Evolutionary conservation across 2,888 invertebrate species (phyloP), one percentile per base, ranked within the genome.

Genomic region (Lochmaea capreae): DNA sequence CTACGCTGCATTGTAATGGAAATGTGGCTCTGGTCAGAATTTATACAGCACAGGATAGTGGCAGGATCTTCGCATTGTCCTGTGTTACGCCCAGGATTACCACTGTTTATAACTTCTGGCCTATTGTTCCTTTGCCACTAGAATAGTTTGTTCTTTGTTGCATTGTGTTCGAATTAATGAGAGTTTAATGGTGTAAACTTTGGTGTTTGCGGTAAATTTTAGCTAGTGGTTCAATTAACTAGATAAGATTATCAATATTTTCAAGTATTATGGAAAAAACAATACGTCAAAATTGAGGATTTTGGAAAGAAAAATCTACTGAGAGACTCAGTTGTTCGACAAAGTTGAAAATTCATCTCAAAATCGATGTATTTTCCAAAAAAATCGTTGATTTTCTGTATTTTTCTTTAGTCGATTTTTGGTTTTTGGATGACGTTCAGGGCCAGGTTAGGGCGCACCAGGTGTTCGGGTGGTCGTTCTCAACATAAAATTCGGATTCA

Each of bases 1-100:
- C 8, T 22, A 39, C n/a, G 73, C 79, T 72, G 80, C 77, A 83
- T 83, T 83, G 83, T 83, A 81, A 83, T 83, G 83, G 83, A 83
- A 83, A 83, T 83, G 79, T 78, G 80, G 80, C 79, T 79, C 74
- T 78, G 80, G 79, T 79, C 79, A 79, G 78, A 78, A 81, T 80
- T 74, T 76, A 76, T 70, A 76, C 65, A 39, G 67, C 70, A 79
- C 78, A 77, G 82, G 80, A 81, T 81, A 81, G 79, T 77, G 78
- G 78, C 79, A 79, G 80, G 81, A 82, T 82, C 82, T 77, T 81
- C 81, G 78, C 73, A 81, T 81, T 81, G 81, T 81, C 71, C 76
- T 33, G 59, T 59, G 62, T 58, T 46, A 67, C 68, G 74, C 76
- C 77, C 77, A 22, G 78, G 78, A 78, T 78, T 78, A 78, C 78